Percentiles rank a stretch among this genome's conserved stretches.
phyloP scores from a whole-genome alignment of 1,140 invertebrate species.

The Bemisia tabaci region DNA sequence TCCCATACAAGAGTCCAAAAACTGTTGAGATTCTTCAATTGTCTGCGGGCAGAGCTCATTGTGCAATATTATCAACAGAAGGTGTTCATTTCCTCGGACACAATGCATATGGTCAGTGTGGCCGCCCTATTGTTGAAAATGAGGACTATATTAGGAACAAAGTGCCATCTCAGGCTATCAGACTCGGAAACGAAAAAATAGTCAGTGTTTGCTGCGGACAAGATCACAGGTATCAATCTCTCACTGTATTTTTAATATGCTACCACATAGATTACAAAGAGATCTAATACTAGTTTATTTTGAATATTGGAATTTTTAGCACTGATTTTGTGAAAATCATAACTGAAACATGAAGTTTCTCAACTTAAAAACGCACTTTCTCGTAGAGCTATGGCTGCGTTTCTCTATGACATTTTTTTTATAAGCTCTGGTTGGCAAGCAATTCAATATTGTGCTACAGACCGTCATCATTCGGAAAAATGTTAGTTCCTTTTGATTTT shows the following conservation, averaged over 20 bases:
- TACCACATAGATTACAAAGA: too few species aligned
- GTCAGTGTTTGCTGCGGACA: slow-evolving; percentile 67
- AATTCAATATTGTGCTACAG: too few species aligned
- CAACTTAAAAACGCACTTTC: too few species aligned
- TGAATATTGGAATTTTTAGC: too few species aligned
- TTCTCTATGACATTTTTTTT: too few species aligned
- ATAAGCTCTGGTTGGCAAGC: too few species aligned
- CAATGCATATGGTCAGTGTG: slow-evolving; percentile 91
- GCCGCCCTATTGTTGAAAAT: slow-evolving; percentile 57
- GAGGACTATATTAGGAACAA: slow-evolving; percentile 58
- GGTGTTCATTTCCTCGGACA: slow-evolving; percentile 75
- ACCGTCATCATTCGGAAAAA: too few species aligned
- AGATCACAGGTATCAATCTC: slow-evolving; percentile 53
- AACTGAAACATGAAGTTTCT: too few species aligned
- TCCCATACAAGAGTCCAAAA: slow-evolving; percentile 44
- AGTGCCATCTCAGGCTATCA: slow-evolving; percentile 46
- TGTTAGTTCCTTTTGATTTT: too few species aligned
- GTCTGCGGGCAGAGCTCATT: slow-evolving; percentile 76
- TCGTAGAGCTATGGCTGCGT: too few species aligned
- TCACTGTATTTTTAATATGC: background rate
- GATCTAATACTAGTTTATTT: too few species aligned
- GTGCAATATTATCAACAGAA: slow-evolving; percentile 63
- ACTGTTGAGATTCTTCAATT: slow-evolving; percentile 41
- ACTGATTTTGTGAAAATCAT: too few species aligned
- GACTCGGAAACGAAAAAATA: slow-evolving; percentile 48